Evolutionary conservation across 2,888 invertebrate species (phyloP).

Genomic region (Macaria liturata): DNA sequence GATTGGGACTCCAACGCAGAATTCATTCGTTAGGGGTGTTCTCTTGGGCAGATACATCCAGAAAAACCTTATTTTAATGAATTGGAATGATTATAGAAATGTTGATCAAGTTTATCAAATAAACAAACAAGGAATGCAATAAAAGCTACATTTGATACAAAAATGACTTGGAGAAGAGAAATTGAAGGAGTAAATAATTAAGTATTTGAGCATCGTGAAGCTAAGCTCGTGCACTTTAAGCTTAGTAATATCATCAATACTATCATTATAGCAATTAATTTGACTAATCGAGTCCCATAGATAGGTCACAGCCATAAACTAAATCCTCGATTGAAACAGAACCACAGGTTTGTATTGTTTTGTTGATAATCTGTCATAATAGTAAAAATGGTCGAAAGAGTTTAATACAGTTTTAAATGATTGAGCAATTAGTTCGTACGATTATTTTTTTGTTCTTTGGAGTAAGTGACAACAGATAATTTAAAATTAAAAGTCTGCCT

Average conservation of each 20-base stretch:
- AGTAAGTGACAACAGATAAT: too few species aligned
- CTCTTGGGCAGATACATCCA: too few species aligned
- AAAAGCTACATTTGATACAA: slow-evolving; percentile 8
- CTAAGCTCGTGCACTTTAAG: slow-evolving; percentile 70
- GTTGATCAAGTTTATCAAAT: slow-evolving; percentile 19
- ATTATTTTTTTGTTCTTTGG: too few species aligned
- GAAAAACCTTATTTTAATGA: too few species aligned
- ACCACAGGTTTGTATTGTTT: slow-evolving; percentile 12
- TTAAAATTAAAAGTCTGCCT: too few species aligned
- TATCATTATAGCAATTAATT: slow-evolving; percentile 41
- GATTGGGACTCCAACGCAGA: too few species aligned
- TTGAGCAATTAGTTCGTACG: too few species aligned
- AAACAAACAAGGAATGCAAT: slow-evolving; percentile 12
- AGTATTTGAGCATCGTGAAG: slow-evolving; percentile 66
- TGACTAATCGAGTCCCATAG: slow-evolving; percentile 38
- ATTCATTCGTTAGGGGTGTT: too few species aligned
- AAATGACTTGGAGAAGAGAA: slow-evolving; percentile 21
- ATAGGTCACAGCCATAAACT: slow-evolving; percentile 49
- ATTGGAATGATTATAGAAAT: too few species aligned
- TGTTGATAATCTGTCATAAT: background rate
- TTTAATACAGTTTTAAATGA: too few species aligned
- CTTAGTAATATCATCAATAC: slow-evolving; percentile 60
- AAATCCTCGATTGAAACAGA: slow-evolving; percentile 26
- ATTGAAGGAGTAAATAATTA: slow-evolving; percentile 33
- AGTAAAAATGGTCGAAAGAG: too few species aligned